These are phyloP conservation scores for Hippocampus abdominalis DNA, from an alignment of 2,113 vertebrate species.

Conservation along the genomic window DNA sequence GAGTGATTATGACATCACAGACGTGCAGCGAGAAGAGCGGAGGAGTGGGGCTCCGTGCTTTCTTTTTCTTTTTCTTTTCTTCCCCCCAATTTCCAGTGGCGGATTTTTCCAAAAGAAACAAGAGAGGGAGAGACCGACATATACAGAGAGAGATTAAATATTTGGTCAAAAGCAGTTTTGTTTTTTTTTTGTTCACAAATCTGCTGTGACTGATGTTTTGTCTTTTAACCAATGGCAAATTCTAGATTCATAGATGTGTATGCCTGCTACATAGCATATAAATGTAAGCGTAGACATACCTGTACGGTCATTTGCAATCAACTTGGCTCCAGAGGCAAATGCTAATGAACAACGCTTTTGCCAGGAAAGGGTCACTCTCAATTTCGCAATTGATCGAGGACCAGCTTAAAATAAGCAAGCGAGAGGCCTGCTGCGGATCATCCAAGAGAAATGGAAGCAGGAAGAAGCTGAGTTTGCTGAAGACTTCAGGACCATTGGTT, in stretches of 20 bases:
- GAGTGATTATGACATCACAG: conserved; percentile 80
- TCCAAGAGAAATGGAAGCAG: not conserved
- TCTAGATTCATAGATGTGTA: not conserved
- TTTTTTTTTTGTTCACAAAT: conserved; percentile 49
- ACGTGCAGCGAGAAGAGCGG: conserved; percentile 69
- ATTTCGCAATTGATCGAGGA: conserved; percentile 51
- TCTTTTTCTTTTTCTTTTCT: conserved; percentile 26
- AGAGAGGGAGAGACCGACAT: conserved; percentile 34
- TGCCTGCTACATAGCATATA: conserved; percentile 9
- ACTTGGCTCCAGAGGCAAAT: conserved; percentile 46
- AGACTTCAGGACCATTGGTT: not conserved
- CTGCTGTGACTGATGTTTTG: conserved; percentile 47
- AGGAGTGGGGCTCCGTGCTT: conserved; percentile 64
- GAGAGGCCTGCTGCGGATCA: conserved; percentile 49
- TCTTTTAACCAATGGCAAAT: conserved; percentile 34
- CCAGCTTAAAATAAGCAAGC: conserved; percentile 50
- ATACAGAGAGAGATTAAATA: conserved; percentile 59
- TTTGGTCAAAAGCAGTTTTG: conserved; percentile 59
- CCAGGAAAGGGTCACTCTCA: conserved; percentile 28
- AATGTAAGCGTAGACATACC: conserved; percentile 16
- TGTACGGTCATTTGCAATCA: conserved; percentile 48
- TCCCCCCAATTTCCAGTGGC: conserved; percentile 51
- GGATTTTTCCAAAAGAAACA: conserved; percentile 57
- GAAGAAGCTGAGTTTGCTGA: not conserved
- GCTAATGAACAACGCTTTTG: conserved; percentile 46